Base-by-base conservation (phyloP, 2,797 vertebrate species). In the Mus spretus region DNA sequence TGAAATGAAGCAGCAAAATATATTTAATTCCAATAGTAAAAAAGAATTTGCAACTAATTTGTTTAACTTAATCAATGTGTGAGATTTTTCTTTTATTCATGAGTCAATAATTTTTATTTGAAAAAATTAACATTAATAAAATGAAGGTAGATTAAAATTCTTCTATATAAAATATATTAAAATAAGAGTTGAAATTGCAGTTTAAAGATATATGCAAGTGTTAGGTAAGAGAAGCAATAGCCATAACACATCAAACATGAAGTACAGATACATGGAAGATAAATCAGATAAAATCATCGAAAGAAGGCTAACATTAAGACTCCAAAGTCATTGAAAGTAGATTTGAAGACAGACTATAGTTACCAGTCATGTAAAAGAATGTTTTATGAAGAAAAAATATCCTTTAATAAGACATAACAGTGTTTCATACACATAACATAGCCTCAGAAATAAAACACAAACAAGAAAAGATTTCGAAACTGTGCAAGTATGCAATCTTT, bases 1-100 rank as follows among this genome's bases (percentile, higher is more conserved):
- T 77, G 65, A 80, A 70, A 40, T 89, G 2, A 93, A 91, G 89
- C 13, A 95, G n/a, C 74, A 90, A 96, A 81, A 34, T 81, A 85
- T 37, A 91, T 85, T 80, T 3, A 94, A 75, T 61, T 80, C 79
- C 44, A 88, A 81, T 19, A 81, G 44, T 91, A 24, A 81, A 97
- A 44, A 80, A 24, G 10, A 75, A 70, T 70, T 75, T 44, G 22
- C 4, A 11, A 75, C 74, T 75, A 44, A 11, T n/a, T 75, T 13
- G 22, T 40, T 44, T 44, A 75, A 40, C n/a, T 17, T 67, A 44
- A 44, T 26, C 74, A 44, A 13, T 26, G 11, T 75, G 74, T 26
- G 22, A 5, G 11, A 44, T 44, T 20, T 75, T 75, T 70, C 67
- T 75, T 75, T 26, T 40, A 6, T 44, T 75, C 44, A 24, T 74